Percentiles rank a stretch among this genome's conserved stretches.
Evolutionary conservation across 2,113 vertebrate genomes (phyloP).

Genomic region (Ploceus nigricollis): DNA sequence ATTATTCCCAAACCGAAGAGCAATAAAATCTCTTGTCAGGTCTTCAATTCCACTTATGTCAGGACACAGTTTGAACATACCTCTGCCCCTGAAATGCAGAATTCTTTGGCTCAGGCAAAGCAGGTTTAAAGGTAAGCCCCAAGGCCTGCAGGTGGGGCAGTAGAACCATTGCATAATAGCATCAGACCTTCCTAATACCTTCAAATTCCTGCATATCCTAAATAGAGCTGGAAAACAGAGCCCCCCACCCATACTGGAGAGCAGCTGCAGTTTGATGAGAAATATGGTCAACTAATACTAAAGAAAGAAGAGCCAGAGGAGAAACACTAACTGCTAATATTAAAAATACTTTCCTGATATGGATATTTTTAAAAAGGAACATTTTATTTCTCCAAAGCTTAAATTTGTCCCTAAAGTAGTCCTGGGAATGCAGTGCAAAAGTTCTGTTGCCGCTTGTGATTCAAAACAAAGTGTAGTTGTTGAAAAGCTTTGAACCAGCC

Average conservation of each 20-base stretch:
- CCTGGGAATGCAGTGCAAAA: fast-evolving
- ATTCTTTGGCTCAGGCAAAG: not conserved
- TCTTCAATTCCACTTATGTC: not conserved
- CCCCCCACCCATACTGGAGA: not conserved
- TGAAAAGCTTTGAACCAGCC: not conserved
- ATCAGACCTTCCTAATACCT: not conserved
- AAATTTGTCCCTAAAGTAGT: not conserved
- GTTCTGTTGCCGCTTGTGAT: not conserved
- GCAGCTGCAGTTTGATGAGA: not conserved
- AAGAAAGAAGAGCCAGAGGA: not conserved
- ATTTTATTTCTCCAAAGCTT: not conserved
- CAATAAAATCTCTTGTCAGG: not conserved
- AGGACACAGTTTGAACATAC: not conserved
- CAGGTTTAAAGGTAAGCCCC: not conserved
- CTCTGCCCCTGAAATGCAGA: not conserved
- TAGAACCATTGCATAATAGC: not conserved
- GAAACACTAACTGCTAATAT: not conserved
- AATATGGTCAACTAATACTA: not conserved
- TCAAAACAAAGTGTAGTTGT: not conserved
- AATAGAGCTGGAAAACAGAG: not conserved
- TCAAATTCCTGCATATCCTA: not conserved
- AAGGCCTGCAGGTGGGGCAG: not conserved
- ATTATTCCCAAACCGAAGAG: not conserved
- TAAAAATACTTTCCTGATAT: not conserved
- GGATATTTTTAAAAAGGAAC: not conserved